phyloP scores from a whole-genome alignment of 1,140 invertebrate genomes.

The Rhagoletis zephyria region DNA sequence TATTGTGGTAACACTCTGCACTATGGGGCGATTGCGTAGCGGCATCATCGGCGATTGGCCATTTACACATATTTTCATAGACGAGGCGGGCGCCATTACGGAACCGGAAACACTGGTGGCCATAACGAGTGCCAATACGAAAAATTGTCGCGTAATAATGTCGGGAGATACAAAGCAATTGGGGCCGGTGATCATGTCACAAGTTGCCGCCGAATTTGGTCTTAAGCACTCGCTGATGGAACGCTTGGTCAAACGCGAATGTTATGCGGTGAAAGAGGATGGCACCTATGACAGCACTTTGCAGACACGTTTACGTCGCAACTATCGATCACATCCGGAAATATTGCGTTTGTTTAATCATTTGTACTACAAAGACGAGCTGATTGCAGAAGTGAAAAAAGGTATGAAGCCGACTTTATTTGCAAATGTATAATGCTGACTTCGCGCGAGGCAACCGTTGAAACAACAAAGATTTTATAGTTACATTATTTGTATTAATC shows the following conservation, averaged over 20 bases:
- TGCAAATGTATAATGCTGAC: no score
- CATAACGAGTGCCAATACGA: constrained; percentile 73
- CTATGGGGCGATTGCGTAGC: constrained; percentile 76
- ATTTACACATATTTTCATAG: constrained; percentile 84
- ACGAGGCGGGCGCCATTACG: constrained; percentile 87
- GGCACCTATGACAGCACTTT: constrained; percentile 76
- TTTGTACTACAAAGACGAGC: constrained; percentile 79
- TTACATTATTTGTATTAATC: no score
- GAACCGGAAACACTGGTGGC: constrained; percentile 86
- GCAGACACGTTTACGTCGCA: constrained; percentile 79
- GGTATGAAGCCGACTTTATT: background rate
- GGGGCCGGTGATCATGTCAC: constrained; percentile 81
- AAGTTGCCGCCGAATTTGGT: constrained; percentile 73
- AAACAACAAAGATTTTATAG: no score
- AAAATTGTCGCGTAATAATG: constrained; percentile 78
- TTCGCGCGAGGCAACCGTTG: no score
- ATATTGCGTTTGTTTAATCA: constrained; percentile 78
- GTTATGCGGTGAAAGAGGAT: constrained; percentile 74
- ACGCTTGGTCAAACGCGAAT: constrained; percentile 74
- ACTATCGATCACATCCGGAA: constrained; percentile 79
- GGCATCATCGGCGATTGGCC: constrained; percentile 77
- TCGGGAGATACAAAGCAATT: constrained; percentile 90
- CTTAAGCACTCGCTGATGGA: constrained; percentile 77
- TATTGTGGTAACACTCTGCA: constrained; percentile 63
- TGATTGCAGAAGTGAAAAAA: constrained; percentile 70